Conservation (phyloP, 2,888 invertebrate species). For the Cephonodes hylas region DNA sequence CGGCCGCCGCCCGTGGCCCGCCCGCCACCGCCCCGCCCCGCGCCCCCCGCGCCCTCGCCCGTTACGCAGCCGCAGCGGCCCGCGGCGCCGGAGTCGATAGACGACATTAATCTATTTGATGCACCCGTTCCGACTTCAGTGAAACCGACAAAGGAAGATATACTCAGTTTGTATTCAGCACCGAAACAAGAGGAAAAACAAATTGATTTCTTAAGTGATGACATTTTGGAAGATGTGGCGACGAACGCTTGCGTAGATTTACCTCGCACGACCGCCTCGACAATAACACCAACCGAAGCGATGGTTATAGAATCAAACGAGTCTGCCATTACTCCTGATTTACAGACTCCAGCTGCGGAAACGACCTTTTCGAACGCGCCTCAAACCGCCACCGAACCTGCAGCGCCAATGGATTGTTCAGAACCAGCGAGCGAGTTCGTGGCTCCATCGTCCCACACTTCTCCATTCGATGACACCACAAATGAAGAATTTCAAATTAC, state of each 20-base stretch:
- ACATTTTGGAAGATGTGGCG: conserved; percentile 65
- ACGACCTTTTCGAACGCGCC: background rate
- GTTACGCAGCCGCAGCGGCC: conserved; percentile 49
- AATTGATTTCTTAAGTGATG: conserved; percentile 82
- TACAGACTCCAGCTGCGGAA: background rate
- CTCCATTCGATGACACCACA: conserved; percentile 54
- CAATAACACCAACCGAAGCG: background rate
- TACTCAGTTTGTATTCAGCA: conserved; percentile 79
- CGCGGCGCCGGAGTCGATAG: conserved; percentile 39
- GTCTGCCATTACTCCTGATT: background rate
- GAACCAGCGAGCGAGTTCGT: conserved; percentile 42
- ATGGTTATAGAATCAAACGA: conserved; percentile 3
- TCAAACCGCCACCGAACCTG: conserved; percentile 25
- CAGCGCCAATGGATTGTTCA: conserved; percentile 63
- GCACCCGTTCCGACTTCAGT: conserved; percentile 74
- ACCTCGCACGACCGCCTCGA: background rate
- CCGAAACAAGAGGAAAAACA: conserved; percentile 70
- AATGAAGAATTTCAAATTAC: conserved; percentile 35
- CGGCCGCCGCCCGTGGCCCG: conserved; percentile 69
- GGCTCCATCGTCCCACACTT: conserved; percentile 40
- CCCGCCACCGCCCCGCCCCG: conserved; percentile 73
- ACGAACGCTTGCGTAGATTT: conserved; percentile 23
- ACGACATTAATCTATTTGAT: conserved; percentile 81
- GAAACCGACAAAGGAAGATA: conserved; percentile 81
- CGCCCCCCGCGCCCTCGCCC: conserved; percentile 67